phyloP scores from a whole-genome alignment of 2,797 vertebrate species.

The Hipposideros larvatus region DNA sequence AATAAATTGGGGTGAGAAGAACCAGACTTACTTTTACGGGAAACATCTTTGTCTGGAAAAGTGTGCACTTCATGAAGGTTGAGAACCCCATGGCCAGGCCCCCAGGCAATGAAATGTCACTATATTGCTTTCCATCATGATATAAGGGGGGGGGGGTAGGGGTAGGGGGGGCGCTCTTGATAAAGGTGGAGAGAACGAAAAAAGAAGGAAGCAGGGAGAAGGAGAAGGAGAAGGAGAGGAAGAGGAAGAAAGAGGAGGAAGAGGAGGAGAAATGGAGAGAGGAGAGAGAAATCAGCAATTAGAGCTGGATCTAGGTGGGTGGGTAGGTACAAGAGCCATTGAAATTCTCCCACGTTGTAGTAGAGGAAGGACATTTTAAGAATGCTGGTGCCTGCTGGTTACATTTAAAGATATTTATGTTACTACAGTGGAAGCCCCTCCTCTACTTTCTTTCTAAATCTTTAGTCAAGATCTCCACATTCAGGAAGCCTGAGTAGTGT shows the following conservation, averaged over 20 bases:
- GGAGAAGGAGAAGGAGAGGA: background rate
- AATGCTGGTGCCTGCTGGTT: background rate
- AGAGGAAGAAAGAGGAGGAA: background rate
- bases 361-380: background rate
- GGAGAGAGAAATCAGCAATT: background rate
- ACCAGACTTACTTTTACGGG: background rate
- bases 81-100: background rate
- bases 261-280: background rate
- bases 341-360: background rate
- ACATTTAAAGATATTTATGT: background rate
- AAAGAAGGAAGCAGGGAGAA: background rate
- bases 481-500: background rate
- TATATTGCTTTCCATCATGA: background rate
- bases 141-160: background rate
- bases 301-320: background rate
- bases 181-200: background rate
- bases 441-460: background rate
- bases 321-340: background rate
- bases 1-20: background rate
- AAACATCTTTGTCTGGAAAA: constrained; percentile 26
- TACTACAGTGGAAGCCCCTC: background rate
- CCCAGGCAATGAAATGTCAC: background rate
- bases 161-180: background rate
- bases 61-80: background rate
- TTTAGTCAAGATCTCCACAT: background rate